Conservation (phyloP, 2,113 vertebrate genomes). For the Grammomys dolichurus region DNA sequence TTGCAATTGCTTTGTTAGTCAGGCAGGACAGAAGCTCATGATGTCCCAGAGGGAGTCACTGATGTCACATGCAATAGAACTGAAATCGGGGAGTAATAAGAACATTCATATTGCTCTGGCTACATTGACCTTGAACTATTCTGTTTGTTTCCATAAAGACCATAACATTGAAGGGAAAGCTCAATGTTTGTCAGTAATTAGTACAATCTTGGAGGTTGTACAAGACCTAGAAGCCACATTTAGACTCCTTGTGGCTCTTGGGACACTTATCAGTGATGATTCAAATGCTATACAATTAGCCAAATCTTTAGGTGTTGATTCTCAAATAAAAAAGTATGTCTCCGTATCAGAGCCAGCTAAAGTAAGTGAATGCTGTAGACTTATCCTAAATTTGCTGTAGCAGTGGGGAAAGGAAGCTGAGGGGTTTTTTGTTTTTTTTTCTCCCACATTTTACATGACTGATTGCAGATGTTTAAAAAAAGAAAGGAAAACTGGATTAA, state of each 20-base stretch:
- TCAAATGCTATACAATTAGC: constrained; percentile 94
- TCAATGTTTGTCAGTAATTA: constrained; percentile 97
- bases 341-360: constrained; percentile 95
- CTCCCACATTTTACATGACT: constrained; percentile 80
- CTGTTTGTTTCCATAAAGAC: constrained; percentile 92
- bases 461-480: constrained; percentile 74
- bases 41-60: constrained; percentile 94
- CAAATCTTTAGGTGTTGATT: constrained; percentile 94
- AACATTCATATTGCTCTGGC: constrained; percentile 97
- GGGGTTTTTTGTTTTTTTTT: too few species aligned
- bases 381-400: constrained; percentile 94
- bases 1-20: constrained; percentile 95
- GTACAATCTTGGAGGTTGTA: constrained; percentile 94
- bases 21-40: constrained; percentile 92
- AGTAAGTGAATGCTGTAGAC: constrained; percentile 96
- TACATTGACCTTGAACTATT: constrained; percentile 96
- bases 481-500: constrained; percentile 78
- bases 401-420: constrained; percentile 50
- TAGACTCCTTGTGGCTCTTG: constrained; percentile 97
- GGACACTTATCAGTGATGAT: constrained; percentile 95
- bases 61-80: constrained; percentile 93
- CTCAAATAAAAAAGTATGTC: constrained; percentile 96
- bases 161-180: constrained; percentile 96
- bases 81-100: constrained; percentile 93
- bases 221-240: constrained; percentile 98